Conservation (phyloP, 2,113 vertebrate genomes). For the Morone chrysops region DNA sequence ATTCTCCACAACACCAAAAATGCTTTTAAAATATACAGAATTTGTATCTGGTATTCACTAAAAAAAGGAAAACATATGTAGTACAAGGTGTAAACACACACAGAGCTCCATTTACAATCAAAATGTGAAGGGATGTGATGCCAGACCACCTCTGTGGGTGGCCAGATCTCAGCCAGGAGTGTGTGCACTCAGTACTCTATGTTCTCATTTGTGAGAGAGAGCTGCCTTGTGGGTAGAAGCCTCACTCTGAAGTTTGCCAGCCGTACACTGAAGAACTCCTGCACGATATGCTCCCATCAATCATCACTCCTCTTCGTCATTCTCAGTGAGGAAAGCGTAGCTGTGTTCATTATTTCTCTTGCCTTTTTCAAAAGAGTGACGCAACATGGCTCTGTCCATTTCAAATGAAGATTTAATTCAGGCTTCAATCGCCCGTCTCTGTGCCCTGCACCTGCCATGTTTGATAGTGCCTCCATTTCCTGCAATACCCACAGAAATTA, state of each 20-base stretch:
- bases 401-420: background rate
- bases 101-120: background rate
- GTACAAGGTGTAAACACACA: background rate
- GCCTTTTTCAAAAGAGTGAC: constrained; percentile 6
- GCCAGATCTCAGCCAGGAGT: constrained; percentile 42
- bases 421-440: background rate
- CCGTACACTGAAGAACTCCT: constrained; percentile 19
- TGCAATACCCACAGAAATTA: background rate
- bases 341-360: constrained; percentile 17
- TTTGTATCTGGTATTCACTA: background rate
- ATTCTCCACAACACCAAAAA: background rate
- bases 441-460: background rate
- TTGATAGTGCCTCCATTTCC: background rate
- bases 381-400: constrained; percentile 10
- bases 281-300: constrained; percentile 35
- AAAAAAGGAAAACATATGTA: background rate
- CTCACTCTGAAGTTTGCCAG: constrained; percentile 48
- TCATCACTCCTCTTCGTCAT: constrained; percentile 18
- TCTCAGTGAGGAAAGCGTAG: background rate
- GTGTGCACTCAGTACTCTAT: constrained; percentile 36
- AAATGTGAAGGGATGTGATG: background rate
- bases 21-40: background rate
- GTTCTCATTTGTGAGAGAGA: constrained; percentile 54
- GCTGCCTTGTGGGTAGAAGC: constrained; percentile 19
- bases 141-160: constrained; percentile 38